Evolutionary conservation across 2,113 vertebrate genomes (phyloP).

Genomic region (Pseudorhombus dupliciocellatus): DNA sequence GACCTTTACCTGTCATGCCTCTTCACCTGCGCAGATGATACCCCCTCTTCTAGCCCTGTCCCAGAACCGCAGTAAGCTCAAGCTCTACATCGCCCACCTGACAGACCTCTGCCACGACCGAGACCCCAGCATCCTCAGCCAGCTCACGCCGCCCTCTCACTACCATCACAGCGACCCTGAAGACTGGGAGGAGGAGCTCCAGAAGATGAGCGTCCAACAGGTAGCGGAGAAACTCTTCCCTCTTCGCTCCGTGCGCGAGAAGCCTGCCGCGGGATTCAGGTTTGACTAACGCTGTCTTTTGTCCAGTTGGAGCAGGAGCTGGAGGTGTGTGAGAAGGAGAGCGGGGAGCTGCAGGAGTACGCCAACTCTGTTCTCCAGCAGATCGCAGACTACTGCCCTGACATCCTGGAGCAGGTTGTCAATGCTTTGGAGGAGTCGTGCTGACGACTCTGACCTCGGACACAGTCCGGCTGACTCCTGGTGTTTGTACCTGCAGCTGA

Average conservation of each 20-base stretch:
- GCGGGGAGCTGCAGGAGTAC: conserved; percentile 93
- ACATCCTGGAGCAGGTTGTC: conserved; percentile 99
- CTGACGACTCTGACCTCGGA: conserved; percentile 72
- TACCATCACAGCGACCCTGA: conserved; percentile 87
- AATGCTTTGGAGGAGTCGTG: conserved; percentile 96
- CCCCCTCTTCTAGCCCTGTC: conserved; percentile 93
- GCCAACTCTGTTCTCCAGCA: conserved; percentile 97
- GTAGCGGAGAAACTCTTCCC: conserved; percentile 65
- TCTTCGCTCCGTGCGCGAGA: background rate
- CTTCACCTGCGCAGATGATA: conserved; percentile 85
- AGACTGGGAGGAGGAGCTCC: conserved; percentile 90
- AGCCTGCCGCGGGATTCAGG: too few relatives aligned
- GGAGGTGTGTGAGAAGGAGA: conserved; percentile 92
- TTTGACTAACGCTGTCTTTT: background rate
- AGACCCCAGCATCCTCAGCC: conserved; percentile 91
- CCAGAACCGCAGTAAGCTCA: conserved; percentile 96
- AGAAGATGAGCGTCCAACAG: conserved; percentile 89
- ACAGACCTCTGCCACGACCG: conserved; percentile 93
- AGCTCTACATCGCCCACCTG: conserved; percentile 96
- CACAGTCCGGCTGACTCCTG: conserved; percentile 16
- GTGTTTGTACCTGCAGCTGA: conserved; percentile 9
- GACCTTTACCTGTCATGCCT: background rate
- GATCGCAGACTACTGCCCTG: conserved; percentile 97
- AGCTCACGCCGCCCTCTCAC: conserved; percentile 89
- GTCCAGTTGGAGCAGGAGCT: conserved; percentile 88